Evolutionary conservation across 2,797 vertebrate species (phyloP).

Genomic region (Aotus griseimembra): DNA sequence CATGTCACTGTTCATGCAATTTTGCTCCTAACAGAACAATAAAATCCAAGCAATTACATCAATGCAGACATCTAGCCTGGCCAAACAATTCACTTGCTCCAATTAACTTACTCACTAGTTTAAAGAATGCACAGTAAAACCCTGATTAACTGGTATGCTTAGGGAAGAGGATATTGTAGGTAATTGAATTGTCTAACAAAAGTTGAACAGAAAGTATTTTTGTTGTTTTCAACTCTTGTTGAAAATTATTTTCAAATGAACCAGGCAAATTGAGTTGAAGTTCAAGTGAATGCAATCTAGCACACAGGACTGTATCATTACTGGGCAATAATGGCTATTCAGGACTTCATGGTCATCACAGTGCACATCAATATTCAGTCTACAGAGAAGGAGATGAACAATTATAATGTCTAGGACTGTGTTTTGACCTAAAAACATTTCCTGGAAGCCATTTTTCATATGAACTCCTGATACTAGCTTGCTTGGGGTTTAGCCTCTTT

Average conservation of each 20-base stretch:
- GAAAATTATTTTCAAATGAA: constrained; percentile 36
- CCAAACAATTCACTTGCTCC: constrained; percentile 38
- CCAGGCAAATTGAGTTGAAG: constrained; percentile 37
- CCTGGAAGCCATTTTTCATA: background rate
- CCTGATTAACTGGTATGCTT: constrained; percentile 36
- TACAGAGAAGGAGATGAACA: background rate
- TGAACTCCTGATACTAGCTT: background rate
- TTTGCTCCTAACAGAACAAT: constrained; percentile 34
- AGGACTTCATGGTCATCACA: background rate
- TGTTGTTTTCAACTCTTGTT: background rate
- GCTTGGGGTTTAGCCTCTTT: background rate
- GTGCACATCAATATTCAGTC: background rate
- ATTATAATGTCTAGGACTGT: background rate
- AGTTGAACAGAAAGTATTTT: constrained; percentile 23
- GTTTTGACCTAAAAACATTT: constrained; percentile 23
- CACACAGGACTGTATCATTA: background rate
- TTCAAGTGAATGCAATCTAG: background rate
- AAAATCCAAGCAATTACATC: constrained; percentile 37
- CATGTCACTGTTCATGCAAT: background rate
- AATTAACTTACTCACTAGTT: constrained; percentile 34
- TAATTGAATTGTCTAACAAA: constrained; percentile 43
- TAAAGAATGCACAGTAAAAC: constrained; percentile 39
- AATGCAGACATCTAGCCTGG: constrained; percentile 21
- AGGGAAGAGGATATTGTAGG: constrained; percentile 5
- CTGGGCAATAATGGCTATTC: background rate